Evolutionary conservation across 2,113 vertebrate species (phyloP).

Genomic region (Callospermophilus lateralis): DNA sequence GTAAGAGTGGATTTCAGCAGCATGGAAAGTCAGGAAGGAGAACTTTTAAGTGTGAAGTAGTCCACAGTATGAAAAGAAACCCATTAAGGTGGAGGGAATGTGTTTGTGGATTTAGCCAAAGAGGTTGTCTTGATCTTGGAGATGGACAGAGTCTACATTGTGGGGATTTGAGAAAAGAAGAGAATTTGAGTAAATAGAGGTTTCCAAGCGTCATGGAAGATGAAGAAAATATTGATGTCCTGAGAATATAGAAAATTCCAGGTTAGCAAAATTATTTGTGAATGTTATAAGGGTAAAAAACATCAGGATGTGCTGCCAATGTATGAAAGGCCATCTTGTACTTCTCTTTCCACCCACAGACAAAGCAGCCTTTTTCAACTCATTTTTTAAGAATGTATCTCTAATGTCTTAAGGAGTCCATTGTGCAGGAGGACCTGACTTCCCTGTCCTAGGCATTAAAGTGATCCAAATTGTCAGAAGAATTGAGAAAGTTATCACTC

Average conservation of each 20-base stretch:
- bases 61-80: not conserved
- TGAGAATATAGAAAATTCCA: not conserved
- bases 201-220: not conserved
- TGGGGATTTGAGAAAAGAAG: slow-evolving; percentile 8
- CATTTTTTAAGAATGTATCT: not conserved
- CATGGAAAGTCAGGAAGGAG: not conserved
- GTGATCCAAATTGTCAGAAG: not conserved
- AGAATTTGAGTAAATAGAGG: not conserved
- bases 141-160: not conserved
- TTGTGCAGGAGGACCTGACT: not conserved
- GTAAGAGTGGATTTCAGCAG: not conserved
- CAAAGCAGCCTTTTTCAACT: not conserved
- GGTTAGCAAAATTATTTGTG: not conserved
- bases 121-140: not conserved
- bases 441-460: not conserved
- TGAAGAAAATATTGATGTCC: not conserved
- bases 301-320: not conserved
- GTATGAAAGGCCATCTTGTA: not conserved
- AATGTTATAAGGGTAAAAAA: not conserved
- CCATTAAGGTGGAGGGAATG: not conserved
- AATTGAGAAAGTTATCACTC: not conserved
- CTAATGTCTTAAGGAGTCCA: not conserved
- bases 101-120: not conserved
- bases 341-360: not conserved
- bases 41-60: not conserved